Base-by-base conservation (phyloP, 2,113 vertebrate species). In the Zapus hudsonius region DNA sequence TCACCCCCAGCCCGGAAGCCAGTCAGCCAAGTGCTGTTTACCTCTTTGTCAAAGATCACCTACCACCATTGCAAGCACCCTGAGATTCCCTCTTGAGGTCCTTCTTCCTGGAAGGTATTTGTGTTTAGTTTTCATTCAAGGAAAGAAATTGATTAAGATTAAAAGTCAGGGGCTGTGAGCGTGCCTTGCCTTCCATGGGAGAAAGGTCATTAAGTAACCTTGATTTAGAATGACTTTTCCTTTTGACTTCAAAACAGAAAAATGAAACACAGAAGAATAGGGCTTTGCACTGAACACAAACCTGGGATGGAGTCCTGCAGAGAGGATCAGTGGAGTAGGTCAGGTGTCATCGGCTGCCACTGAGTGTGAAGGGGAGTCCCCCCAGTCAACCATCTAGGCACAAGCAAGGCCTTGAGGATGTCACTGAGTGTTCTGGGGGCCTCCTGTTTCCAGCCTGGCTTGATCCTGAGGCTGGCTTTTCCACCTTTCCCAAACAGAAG, bases 81-180 rank as follows among this genome's bases (percentile, higher is more conserved):
- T 0, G 22, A 40, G 72, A 73, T 17, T n/a, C n/a, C n/a, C 64
- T n/a, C 42, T 66, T 79, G 74, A 70, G 44, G n/a, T 38, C 79
- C 76, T n/a, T 64, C 70, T 72, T 86, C 75, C 88, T 72, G 16
- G 59, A 90, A 93, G 40, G 52, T 85, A 75, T 25, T 74, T 91
- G 74, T 88, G 64, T 72, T 89, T 91, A 72, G 52, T 90, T 91
- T 69, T 76, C 40, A 59, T 61, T 42, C 36, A 59, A 84, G 33
- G 38, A 69, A 93, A 94, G n/a, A 69, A 91, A 84, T 25, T 87
- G 87, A 92, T 70, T 83, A 84, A 47, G 74, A 91, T 89, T 73
- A 81, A 90, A 81, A 85, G 1, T 73, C 33, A n/a, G 74, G 67
- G 63, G 29, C 55, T 85, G 3, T 40, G 23, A 66, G n/a, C 38